phyloP scores from a whole-genome alignment of 2,113 vertebrate genomes.

The Asarcornis scutulata region DNA sequence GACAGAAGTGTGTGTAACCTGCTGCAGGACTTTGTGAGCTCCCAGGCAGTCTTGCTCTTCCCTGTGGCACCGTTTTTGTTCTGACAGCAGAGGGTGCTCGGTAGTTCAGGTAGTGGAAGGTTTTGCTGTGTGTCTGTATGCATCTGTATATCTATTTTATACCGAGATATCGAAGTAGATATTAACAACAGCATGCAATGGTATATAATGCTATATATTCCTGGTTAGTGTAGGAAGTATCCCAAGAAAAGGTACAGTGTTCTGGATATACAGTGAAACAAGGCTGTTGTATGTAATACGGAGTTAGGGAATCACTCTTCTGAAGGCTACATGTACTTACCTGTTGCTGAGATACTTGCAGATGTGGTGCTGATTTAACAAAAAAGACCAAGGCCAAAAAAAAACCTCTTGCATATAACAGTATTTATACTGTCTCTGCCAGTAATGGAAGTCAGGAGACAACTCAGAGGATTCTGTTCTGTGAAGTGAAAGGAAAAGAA shows the following conservation, averaged over 20 bases:
- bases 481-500: neutral
- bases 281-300: neutral
- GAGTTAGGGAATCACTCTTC: neutral
- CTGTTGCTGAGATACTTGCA: neutral
- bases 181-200: neutral
- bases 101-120: neutral
- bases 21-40: neutral
- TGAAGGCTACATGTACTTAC: neutral
- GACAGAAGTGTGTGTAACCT: fast-evolving
- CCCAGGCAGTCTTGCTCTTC: fast-evolving
- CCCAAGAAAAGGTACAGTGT: neutral
- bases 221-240: neutral
- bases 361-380: neutral
- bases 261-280: neutral
- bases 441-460: neutral
- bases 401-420: fast-evolving
- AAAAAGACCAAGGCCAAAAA: neutral
- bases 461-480: neutral
- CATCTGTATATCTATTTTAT: neutral
- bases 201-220: too few relatives aligned
- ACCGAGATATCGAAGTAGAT: fast-evolving
- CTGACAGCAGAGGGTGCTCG: neutral
- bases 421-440: neutral
- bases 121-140: fast-evolving
- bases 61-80: neutral